These are phyloP conservation scores for Leptoclinus maculatus DNA, from an alignment of 2,797 vertebrate genomes.

Conservation along the genomic window DNA sequence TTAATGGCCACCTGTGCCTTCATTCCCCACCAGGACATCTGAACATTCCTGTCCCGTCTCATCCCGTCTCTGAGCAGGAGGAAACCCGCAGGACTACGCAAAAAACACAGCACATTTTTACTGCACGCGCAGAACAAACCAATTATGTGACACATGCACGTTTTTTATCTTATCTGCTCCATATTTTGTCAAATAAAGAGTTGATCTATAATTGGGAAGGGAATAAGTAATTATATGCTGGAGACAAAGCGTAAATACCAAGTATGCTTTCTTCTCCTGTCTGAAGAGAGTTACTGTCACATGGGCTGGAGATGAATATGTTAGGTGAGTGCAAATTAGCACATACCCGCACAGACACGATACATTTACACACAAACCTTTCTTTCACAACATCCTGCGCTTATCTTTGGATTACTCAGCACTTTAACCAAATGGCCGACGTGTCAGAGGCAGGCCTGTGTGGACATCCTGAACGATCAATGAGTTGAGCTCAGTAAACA, in stretches of 20 bases:
- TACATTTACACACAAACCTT: not conserved
- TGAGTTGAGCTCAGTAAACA: not conserved
- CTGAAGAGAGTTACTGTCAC: not conserved
- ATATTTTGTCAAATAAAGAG: not conserved
- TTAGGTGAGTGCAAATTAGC: not conserved
- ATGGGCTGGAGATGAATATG: not conserved
- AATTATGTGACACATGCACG: not conserved
- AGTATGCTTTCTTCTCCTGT: conserved; percentile 11
- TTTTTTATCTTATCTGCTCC: not conserved
- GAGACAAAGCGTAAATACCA: not conserved
- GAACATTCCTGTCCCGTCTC: conserved; percentile 50
- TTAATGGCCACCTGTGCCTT: conserved; percentile 8
- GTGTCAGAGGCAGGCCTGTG: not conserved
- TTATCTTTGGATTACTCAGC: conserved; percentile 14
- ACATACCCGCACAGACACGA: not conserved
- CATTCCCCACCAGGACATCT: not conserved
- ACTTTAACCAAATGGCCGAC: not conserved
- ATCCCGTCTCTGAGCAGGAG: conserved; percentile 32
- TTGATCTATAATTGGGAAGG: not conserved
- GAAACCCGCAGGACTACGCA: conserved; percentile 11
- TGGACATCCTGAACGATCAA: not conserved
- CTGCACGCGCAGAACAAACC: not conserved
- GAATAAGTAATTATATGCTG: not conserved
- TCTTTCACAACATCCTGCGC: not conserved
- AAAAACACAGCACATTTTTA: not conserved